Conservation (phyloP, 2,113 vertebrate genomes). For the Neopipo cinnamomea region DNA sequence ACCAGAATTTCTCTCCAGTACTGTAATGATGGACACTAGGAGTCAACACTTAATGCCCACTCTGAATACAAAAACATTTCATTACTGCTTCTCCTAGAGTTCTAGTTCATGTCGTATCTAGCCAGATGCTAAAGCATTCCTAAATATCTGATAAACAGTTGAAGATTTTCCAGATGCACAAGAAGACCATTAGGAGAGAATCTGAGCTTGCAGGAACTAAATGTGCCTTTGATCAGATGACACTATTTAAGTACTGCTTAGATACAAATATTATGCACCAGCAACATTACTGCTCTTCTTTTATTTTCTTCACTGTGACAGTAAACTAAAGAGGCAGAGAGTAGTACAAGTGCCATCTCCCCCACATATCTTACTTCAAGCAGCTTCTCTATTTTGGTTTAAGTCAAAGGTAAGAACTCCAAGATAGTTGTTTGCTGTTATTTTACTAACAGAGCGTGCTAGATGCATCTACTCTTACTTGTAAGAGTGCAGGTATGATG, state of each 20-base stretch:
- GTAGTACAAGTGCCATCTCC: not conserved
- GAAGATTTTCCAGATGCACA: not conserved
- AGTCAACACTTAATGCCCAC: not conserved
- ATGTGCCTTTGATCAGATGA: not conserved
- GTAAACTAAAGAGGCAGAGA: not conserved
- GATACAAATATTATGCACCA: not conserved
- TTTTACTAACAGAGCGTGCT: not conserved
- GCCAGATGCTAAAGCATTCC: not conserved
- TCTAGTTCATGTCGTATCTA: not conserved
- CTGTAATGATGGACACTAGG: not conserved
- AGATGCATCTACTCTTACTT: not conserved
- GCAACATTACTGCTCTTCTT: not conserved
- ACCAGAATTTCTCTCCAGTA: not conserved
- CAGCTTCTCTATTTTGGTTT: not conserved
- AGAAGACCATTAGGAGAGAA: not conserved
- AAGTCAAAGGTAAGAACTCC: not conserved
- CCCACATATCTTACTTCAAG: accelerated
- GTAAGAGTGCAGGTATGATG: not conserved
- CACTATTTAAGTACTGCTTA: not conserved
- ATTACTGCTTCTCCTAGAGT: not conserved
- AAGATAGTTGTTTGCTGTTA: not conserved
- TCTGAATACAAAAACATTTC: not conserved
- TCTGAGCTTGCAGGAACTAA: not conserved
- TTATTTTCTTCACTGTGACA: not conserved
- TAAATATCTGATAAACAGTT: not conserved